Percentiles rank a stretch among this genome's conserved stretches.
Evolutionary conservation across 2,797 vertebrate genomes (phyloP).

Genomic region (Smutsia temminckii): DNA sequence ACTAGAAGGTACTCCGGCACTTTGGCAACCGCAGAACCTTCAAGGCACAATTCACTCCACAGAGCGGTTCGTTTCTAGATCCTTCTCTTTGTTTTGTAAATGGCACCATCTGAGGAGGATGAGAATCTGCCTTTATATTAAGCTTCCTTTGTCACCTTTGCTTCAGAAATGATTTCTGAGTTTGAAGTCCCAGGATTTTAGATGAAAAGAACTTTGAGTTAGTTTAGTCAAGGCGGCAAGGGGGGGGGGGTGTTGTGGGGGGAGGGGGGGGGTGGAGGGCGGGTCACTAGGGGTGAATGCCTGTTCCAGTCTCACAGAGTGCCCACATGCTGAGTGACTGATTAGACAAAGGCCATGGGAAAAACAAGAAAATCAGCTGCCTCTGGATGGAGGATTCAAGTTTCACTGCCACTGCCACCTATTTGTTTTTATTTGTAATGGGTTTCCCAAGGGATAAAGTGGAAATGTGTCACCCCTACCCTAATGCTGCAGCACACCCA

Average conservation of each 20-base stretch:
- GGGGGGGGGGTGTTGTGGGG: too few species aligned
- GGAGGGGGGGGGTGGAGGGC: neutral
- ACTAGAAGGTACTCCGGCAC: neutral
- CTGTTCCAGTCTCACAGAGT: neutral
- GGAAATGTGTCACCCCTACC: neutral
- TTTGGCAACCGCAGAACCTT: neutral
- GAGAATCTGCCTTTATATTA: neutral
- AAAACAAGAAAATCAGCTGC: neutral
- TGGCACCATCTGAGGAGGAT: neutral
- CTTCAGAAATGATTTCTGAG: conserved; percentile 36
- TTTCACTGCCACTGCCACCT: neutral
- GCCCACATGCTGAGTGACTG: neutral
- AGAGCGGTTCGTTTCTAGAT: neutral
- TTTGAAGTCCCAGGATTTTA: conserved; percentile 47
- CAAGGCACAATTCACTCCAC: neutral
- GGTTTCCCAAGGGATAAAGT: neutral
- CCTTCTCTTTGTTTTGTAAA: neutral
- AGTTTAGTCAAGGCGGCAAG: neutral
- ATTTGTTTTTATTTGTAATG: neutral
- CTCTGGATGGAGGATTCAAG: neutral
- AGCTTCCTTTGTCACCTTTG: conserved; percentile 34
- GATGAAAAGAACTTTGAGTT: conserved; percentile 37
- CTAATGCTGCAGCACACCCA: neutral
- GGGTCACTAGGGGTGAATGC: neutral
- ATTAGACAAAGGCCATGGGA: neutral